Evolutionary conservation across 2,113 vertebrate species (phyloP), one percentile per base, ranked within the genome.

Genomic region (Oxyruncus cristatus): DNA sequence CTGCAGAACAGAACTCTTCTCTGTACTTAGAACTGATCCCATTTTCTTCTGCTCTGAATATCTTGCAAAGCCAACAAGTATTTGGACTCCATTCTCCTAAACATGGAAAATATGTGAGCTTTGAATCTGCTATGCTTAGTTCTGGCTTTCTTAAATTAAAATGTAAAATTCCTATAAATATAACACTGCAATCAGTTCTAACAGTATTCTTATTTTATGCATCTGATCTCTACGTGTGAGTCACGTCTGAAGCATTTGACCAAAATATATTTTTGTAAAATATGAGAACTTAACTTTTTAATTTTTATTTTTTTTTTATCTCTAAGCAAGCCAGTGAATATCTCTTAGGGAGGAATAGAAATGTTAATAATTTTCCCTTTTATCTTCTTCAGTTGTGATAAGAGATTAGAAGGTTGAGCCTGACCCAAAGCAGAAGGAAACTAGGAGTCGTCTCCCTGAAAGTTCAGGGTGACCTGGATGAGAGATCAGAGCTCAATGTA

Each of bases 11-110:
- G 11, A 61, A 67, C 24, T 83, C 24, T 62, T 56, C 27, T 13
- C 1, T 5, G 50, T 92, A 97, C 97, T 97, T 96, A 55, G 96
- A 97, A 61, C 42, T 75, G 32, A 87, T 85, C 14, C 78, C 22
- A 16, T 92, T 93, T 85, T 95, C 91, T 79, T 93, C 84, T 81
- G 83, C 53, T 93, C 93, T 88, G 92, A 96, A 93, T 47, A 66
- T 58, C 62, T 95, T 98, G 77, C 96, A 97, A 83, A 97, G 73
- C 97, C 98, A 98, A 24, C 94, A 97, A 76, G 42, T 74, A 33
- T 28, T 79, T 71, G 85, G 82, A 79, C 44, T 97, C 96, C 96
- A 94, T 97, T 94, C 92, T 98, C 74, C 96, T 98, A 79, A 88
- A 94, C 27, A 70, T 67, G 89, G 49, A 91, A 63, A 97, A 89